These are phyloP conservation scores for Tigriopus japonicus DNA, from an alignment of 1,140 invertebrate species.

Conservation along the genomic window DNA sequence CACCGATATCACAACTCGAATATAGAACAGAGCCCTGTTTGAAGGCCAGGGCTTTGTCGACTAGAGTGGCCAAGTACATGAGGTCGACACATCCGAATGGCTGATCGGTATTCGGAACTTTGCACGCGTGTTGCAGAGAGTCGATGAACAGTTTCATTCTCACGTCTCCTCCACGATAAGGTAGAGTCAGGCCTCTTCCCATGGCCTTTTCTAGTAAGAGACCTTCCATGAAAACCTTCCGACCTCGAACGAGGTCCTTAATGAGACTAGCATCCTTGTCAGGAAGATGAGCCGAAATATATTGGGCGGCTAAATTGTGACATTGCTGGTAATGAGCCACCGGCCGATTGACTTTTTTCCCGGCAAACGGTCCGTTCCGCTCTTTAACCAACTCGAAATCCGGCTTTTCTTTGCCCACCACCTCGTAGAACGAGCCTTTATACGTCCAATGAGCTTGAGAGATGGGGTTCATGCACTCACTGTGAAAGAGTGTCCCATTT, in stretches of 20 bases:
- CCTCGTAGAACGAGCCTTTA: not conserved
- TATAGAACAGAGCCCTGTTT: not conserved
- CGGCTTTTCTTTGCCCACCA: not conserved
- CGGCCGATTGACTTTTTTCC: not conserved
- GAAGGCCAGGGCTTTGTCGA: not conserved
- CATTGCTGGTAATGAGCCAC: not conserved
- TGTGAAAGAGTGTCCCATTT: not conserved
- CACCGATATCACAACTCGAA: not conserved
- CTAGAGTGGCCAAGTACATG: not conserved
- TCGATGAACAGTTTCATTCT: slow-evolving; percentile 9
- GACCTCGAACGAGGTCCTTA: not conserved
- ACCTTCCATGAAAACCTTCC: not conserved
- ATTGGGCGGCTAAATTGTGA: not conserved
- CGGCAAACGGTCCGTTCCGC: not conserved
- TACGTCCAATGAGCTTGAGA: not conserved
- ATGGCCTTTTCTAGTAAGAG: not conserved
- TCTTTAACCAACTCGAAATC: not conserved
- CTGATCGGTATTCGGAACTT: slow-evolving; percentile 6
- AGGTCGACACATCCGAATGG: slow-evolving; percentile 3
- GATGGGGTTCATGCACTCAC: not conserved
- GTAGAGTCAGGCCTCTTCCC: slow-evolving; percentile 1
- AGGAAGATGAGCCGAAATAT: not conserved
- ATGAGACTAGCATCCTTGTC: not conserved
- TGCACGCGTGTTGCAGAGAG: slow-evolving; percentile 12
- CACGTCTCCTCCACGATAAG: not conserved